Evolutionary conservation across 2,113 vertebrate species (phyloP), one percentile per base, ranked within the genome.

Genomic region (Castor canadensis): DNA sequence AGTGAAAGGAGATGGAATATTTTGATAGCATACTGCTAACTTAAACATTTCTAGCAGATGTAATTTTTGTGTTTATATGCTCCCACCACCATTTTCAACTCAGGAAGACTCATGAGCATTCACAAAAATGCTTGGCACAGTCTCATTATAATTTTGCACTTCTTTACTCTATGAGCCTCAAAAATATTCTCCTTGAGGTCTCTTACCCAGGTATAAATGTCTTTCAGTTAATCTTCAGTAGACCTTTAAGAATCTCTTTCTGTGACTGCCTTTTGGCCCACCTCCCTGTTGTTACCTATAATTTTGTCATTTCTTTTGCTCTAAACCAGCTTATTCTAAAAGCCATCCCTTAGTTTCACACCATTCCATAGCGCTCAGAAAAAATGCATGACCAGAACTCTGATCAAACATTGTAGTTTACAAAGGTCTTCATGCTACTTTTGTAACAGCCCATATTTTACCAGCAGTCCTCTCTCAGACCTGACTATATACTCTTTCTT

Each of bases 1-100:
- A 88, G 64, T 71, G 64, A 89, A 92, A 76, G 66, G 54, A 94
- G 81, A 73, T 38, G 11, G 76, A 62, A 81, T 32, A 93, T 58
- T 89, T 82, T 43, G 40, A 49, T 38, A 94, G 35, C 26, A 11
- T 2, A 0, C 58, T 90, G 43, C 80, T 90, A 73, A 93, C n/a
- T 38, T 69, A 76, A 88, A 87, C 76, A 87, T 56, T 95, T 81
- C 82, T 60, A 35, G 43, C 43, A 6, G 58, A 88, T 80, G n/a
- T 62, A 24, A 86, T 67, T 92, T 95, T 90, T 43, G 38, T 40
- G 35, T 73, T 72, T 90, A 67, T 75, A 67, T 80, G 75, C 40
- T 72, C 47, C 80, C 66, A 40, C n/a, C 62, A 43, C 66, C 45
- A 45, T 58, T 93, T 87, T 58, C 58, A 67, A 52, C 26, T 75